Percentiles rank a stretch among this genome's conserved stretches.
These are phyloP conservation scores for Pristionchus mayeri DNA, from an alignment of 2,888 invertebrate species.

Conservation along the genomic window DNA sequence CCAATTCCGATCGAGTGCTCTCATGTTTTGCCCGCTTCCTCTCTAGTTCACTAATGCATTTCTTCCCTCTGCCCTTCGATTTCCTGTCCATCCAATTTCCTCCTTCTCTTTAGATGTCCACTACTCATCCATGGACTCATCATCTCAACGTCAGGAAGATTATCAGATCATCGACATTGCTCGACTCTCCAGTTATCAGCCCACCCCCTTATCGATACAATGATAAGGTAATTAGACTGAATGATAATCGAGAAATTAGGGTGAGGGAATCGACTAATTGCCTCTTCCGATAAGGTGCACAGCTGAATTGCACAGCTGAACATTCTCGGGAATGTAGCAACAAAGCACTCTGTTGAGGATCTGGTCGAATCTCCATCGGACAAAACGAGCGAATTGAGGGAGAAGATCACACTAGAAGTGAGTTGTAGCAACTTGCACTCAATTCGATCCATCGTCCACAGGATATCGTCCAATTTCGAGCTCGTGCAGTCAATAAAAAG, in stretches of 20 bases:
- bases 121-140: constrained; percentile 11
- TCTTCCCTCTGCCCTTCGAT: neutral
- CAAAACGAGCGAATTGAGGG: neutral
- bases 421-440: neutral
- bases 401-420: neutral
- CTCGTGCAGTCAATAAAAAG: neutral
- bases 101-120: neutral
- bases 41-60: constrained; percentile 24
- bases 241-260: neutral
- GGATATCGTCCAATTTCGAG: constrained; percentile 11
- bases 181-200: neutral
- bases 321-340: too few relatives aligned
- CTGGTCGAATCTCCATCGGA: neutral
- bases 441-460: neutral
- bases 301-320: too few relatives aligned
- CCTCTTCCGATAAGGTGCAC: neutral
- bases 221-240: constrained; percentile 16
- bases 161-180: neutral
- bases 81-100: neutral
- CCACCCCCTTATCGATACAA: constrained; percentile 33
- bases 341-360: constrained; percentile 15
- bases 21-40: neutral
- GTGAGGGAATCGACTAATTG: neutral
- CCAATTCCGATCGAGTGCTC: neutral
- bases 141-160: constrained; percentile 18